Evolutionary conservation across 2,888 invertebrate species (phyloP), one percentile per base, ranked within the genome.

Genomic region (Temnothorax unifasciatus): DNA sequence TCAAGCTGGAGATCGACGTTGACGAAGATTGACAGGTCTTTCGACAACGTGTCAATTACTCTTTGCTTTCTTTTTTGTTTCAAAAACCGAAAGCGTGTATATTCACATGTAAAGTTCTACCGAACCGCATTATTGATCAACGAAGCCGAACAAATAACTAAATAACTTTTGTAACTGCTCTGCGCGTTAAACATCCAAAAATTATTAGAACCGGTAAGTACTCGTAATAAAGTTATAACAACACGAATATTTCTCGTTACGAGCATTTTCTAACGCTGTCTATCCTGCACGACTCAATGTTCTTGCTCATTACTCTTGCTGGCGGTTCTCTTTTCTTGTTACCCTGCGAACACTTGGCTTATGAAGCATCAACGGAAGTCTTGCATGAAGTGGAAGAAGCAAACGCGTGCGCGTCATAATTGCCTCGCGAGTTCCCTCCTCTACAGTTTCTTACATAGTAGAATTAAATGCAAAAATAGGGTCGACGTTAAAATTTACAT

Each of bases 181-280:
- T 77, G 66, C 77, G 77, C 59, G 74, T 69, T 47, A 75, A 64
- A 81, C n/a, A 8, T 29, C 54, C 47, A 63, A n/a, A 52, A 83
- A 50, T 69, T 68, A 75, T 75, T 44, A 66, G 29, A 29, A 29
- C 52, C 69, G 50, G 54, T 52, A 52, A 59, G 71, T 71, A 69
- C 57, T 85, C 47, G 41, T 71, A 75, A n/a, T 47, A 59, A 79
- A 81, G 38, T 54, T 57, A 61, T n/a, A 76, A 71, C 61, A 47
- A 44, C 74, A 61, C 66, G 75, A 84, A 77, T 85, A 69, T 71
- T 54, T 29, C 9, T 71, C n/a, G 9, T 21, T 44, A 59, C 3
- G 3, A 50, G 63, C 74, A 47, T 21, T 59, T 9, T 69, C 47
- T 21, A 34, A 50, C 66, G 64, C 34, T 59, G 83, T 25, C 41